Evolutionary conservation across 2,113 vertebrate species (phyloP), one percentile per base, ranked within the genome.

Genomic region (Patagioenas fasciata): DNA sequence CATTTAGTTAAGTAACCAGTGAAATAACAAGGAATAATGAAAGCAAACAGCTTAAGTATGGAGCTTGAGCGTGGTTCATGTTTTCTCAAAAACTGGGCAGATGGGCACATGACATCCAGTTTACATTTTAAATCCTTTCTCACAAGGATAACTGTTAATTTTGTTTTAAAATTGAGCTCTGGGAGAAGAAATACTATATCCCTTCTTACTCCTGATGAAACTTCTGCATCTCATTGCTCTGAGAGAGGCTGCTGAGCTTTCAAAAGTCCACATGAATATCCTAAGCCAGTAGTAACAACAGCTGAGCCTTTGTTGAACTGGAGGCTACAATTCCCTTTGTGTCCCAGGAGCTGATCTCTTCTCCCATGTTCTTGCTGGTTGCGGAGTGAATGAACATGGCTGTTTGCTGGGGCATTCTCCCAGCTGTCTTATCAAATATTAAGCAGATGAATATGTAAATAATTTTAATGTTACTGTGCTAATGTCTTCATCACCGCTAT

Each of bases 361-460:
- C 82, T 86, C 53, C 64, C 21, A 7, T 25, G 18, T 42, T 56
- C 57, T 26, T 92, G 42, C 60, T 75, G 44, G 64, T 25, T 93
- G 61, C 47, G 56, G 56, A 53, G 58, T 24, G 51, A 47, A 26
- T 60, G 60, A 83, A 64, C 38, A 48, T 88, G 21, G 50, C 38
- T 80, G 17, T 61, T 79, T 91, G 42, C 77, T 44, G 11, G 61
- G 57, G 19, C 17, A 12, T 40, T 28, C 38, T 80, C 84, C 40
- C 84, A 90, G 75, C 40, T 81, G 12, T 61, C 51, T 72, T 66
- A 85, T 26, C 64, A 91, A 92, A 81, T 82, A 88, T 62, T 87
- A 74, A 83, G 73, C 20, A 85, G 47, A 82, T 65, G 36, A 69
- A 64, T 89, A 72, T 74, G n/a, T 81, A 95, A 94, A 89, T 70